Conservation (phyloP, 2,797 vertebrate species). For the Sardinella longiceps region DNA sequence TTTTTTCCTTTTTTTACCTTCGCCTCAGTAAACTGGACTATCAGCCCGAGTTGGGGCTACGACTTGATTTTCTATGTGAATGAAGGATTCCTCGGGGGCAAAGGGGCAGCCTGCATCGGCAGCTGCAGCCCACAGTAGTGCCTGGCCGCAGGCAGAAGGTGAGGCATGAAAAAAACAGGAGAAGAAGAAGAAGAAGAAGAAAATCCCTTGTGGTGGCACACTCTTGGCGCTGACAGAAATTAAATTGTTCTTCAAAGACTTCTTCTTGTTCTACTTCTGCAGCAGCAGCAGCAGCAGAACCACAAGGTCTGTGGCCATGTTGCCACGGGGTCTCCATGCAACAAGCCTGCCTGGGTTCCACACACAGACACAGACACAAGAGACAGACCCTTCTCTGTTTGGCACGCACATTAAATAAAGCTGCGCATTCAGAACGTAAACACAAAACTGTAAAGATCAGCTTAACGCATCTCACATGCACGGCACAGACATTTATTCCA, state of each 20-base stretch:
- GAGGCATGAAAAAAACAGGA: slow-evolving; percentile 43
- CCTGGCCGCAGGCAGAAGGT: background rate
- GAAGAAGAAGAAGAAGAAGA: no score
- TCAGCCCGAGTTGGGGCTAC: slow-evolving; percentile 90
- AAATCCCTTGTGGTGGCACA: slow-evolving; percentile 75
- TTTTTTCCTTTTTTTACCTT: slow-evolving; percentile 83
- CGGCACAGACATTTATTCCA: background rate
- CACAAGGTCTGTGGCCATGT: slow-evolving; percentile 71
- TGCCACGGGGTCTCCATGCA: slow-evolving; percentile 49
- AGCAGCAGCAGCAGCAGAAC: no score
- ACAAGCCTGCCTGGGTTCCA: background rate
- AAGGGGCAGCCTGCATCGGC: slow-evolving; percentile 54
- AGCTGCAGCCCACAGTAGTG: slow-evolving; percentile 46
- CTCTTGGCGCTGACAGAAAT: slow-evolving; percentile 76
- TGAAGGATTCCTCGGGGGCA: slow-evolving; percentile 88
- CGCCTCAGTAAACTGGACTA: slow-evolving; percentile 86
- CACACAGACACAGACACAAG: slow-evolving; percentile 41
- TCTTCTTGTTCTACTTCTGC: no score
- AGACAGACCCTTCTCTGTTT: slow-evolving; percentile 62
- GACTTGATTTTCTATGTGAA: slow-evolving; percentile 94
- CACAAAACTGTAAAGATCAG: background rate
- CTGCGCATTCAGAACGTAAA: slow-evolving; percentile 48
- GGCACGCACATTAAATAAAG: slow-evolving; percentile 55
- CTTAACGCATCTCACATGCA: background rate
- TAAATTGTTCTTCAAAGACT: slow-evolving; percentile 77